Evolutionary conservation across 64 coral and sea anemone genomes (phyloP).

Genomic region (Catalaphyllia jardinei): DNA sequence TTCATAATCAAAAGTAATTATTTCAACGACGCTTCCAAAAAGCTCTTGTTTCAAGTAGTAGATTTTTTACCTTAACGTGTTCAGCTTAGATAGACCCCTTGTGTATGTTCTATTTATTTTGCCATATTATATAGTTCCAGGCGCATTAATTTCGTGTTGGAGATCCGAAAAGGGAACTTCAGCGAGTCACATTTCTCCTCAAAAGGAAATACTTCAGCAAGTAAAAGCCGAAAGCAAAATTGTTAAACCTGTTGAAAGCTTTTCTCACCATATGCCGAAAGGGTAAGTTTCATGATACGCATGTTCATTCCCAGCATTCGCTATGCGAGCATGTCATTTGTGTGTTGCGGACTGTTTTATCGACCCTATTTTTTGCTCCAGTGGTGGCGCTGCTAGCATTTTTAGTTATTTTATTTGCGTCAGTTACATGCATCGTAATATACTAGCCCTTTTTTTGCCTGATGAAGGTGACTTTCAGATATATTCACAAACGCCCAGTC

Average conservation of each 20-base stretch:
- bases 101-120: conserved; percentile 46
- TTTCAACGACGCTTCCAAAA: conserved; percentile 34
- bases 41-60: conserved; percentile 39
- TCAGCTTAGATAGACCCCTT: conserved; percentile 43
- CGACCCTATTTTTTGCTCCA: conserved; percentile 8
- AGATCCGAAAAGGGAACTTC: neutral
- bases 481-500: neutral
- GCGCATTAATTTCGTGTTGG: conserved; percentile 10
- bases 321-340: conserved; percentile 1
- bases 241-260: neutral
- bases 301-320: neutral
- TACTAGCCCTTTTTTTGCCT: conserved; percentile 25
- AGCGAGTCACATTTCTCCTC: neutral
- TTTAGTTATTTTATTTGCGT: neutral
- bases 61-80: conserved; percentile 38
- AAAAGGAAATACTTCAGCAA: conserved; percentile 1
- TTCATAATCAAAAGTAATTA: conserved; percentile 34
- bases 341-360: conserved; percentile 3
- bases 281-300: too few relatives aligned
- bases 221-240: neutral
- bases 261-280: neutral
- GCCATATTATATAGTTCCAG: conserved; percentile 42
- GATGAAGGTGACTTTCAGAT: neutral
- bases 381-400: neutral
- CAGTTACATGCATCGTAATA: neutral